Evolutionary conservation across 53 echinoderm and acorn worm genomes (phyloP).

Genomic region (Crossaster papposus): DNA sequence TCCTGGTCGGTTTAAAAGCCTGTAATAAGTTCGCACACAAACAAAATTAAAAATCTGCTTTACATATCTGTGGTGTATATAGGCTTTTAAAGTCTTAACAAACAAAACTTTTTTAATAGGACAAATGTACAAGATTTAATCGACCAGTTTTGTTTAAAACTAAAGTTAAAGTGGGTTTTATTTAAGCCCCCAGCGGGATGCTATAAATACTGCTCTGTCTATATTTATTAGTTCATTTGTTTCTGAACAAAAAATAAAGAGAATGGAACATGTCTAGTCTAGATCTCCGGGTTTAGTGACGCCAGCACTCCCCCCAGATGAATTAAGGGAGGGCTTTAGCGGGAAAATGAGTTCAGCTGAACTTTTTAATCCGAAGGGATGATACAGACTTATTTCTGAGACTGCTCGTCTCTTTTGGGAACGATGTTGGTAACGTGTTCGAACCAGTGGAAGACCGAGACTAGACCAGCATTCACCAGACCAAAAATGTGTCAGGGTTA

Average conservation of each 20-base stretch:
- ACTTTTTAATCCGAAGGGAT: neutral
- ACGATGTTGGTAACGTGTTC: neutral
- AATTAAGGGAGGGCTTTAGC: slow-evolving; percentile 9
- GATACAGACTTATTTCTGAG: slow-evolving; percentile 17
- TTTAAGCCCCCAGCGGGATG: neutral
- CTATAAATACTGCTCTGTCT: slow-evolving; percentile 8
- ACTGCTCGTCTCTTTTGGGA: slow-evolving; percentile 13
- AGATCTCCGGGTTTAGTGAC: neutral
- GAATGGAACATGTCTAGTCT: no score
- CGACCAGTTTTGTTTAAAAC: neutral
- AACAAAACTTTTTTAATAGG: neutral
- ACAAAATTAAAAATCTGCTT: no score
- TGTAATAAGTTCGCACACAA: no score
- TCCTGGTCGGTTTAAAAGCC: no score
- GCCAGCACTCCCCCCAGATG: neutral
- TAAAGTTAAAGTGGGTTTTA: neutral
- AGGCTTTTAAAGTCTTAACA: neutral
- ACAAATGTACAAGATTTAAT: neutral
- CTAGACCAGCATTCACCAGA: slow-evolving; percentile 11
- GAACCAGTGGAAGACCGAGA: slow-evolving; percentile 8
- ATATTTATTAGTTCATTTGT: neutral
- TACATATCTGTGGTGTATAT: neutral
- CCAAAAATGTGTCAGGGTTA: neutral
- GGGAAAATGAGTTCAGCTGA: slow-evolving; percentile 52
- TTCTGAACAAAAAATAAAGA: neutral